Evolutionary conservation across 35 echinoderm and acorn worm genomes (phyloP).

Genomic region (Strongylocentrotus purpuratus): DNA sequence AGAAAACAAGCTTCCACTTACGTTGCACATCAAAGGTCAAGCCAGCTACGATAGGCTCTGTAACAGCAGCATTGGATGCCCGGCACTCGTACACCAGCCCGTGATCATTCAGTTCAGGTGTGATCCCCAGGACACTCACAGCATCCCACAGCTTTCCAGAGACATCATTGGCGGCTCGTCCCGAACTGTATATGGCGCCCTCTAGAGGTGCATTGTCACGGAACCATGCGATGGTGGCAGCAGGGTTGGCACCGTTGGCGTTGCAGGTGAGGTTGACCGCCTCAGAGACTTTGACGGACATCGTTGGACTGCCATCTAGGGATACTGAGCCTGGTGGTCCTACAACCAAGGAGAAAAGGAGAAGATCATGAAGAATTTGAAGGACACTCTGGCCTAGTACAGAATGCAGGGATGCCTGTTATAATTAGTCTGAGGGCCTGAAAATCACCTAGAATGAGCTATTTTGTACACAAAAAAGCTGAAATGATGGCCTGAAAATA

Average conservation of each 20-base stretch:
- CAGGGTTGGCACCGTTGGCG: constrained; percentile 74
- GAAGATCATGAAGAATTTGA: not conserved
- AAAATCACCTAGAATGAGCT: no score
- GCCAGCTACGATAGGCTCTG: constrained; percentile 42
- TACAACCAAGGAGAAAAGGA: not conserved
- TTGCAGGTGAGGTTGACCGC: constrained; percentile 68
- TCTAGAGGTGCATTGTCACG: constrained; percentile 37
- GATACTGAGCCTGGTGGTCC: constrained; percentile 64
- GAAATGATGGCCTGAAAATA: no score
- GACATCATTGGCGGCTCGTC: constrained; percentile 33
- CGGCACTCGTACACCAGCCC: constrained; percentile 66
- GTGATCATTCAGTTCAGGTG: constrained; percentile 63
- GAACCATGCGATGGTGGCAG: constrained; percentile 66
- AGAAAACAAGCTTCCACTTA: constrained; percentile 46
- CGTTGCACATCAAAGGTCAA: constrained; percentile 80
- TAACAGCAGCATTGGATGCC: constrained; percentile 66
- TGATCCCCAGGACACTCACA: constrained; percentile 60
- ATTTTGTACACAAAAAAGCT: no score
- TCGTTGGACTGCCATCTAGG: constrained; percentile 39
- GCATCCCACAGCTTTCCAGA: constrained; percentile 74
- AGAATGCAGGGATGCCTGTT: no score
- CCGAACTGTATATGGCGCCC: constrained; percentile 31
- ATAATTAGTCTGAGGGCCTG: no score
- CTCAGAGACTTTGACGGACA: constrained; percentile 58
- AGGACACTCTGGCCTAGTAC: no score